Conservation (phyloP, 2,113 vertebrate genomes). For the Leiothrix lutea region DNA sequence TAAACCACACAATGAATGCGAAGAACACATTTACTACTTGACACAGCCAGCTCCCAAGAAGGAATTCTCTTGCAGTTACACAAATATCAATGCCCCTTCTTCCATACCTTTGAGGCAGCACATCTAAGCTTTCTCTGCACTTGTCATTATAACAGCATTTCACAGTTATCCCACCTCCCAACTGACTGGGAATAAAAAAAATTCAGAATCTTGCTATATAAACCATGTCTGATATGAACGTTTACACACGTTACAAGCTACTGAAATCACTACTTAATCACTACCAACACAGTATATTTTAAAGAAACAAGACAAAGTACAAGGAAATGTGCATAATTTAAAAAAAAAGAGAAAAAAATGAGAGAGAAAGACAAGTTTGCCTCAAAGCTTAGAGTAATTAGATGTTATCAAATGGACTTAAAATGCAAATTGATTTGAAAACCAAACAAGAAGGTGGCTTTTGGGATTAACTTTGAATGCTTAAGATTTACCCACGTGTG, state of each 20-base stretch:
- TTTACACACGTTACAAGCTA: background rate
- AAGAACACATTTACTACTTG: background rate
- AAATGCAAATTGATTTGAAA: constrained; percentile 1
- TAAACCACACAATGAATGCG: background rate
- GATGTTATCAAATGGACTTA: background rate
- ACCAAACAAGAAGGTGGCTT: background rate
- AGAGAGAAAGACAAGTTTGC: background rate
- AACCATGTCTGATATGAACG: fast-evolving
- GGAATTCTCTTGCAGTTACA: background rate
- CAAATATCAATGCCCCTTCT: background rate
- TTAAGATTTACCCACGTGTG: background rate
- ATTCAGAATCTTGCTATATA: background rate
- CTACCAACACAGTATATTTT: background rate
- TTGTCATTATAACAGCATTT: background rate
- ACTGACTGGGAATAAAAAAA: background rate
- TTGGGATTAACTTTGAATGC: background rate
- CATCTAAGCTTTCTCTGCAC: background rate
- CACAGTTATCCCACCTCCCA: background rate
- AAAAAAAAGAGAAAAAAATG: background rate
- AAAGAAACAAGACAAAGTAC: background rate
- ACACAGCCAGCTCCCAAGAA: background rate
- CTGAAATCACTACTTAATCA: background rate
- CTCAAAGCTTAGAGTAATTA: background rate
- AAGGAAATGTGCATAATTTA: background rate
- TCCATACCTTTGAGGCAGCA: background rate